phyloP scores from a whole-genome alignment of 2,113 vertebrate species.

The Aplodontia rufa region DNA sequence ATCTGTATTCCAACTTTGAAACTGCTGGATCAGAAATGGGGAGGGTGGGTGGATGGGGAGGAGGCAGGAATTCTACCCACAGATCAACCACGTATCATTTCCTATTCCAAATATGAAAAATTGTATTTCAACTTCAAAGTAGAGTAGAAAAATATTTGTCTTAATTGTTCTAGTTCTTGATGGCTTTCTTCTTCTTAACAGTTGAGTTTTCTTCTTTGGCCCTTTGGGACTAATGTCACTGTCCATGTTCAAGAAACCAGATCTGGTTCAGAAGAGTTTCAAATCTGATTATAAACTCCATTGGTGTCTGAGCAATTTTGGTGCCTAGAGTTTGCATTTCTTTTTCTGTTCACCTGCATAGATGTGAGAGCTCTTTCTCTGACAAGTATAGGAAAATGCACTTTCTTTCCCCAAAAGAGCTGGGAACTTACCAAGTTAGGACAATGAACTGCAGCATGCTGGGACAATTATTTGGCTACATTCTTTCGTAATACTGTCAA shows the following conservation, averaged over 20 bases:
- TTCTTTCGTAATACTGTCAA: conserved; percentile 47
- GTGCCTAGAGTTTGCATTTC: conserved; percentile 73
- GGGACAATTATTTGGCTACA: conserved; percentile 52
- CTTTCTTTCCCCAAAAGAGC: conserved; percentile 13
- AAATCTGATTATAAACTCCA: neutral
- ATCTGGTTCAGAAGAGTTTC: conserved; percentile 26
- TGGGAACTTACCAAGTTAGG: neutral
- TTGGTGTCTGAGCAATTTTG: conserved; percentile 63
- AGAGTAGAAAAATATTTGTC: conserved; percentile 61
- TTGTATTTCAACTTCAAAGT: conserved; percentile 55
- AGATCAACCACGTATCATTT: neutral
- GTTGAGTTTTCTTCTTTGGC: conserved; percentile 52
- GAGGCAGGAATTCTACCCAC: neutral
- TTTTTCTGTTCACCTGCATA: conserved; percentile 31
- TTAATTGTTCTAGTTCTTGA: conserved; percentile 41
- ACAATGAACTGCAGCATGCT: conserved; percentile 64
- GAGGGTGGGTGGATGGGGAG: neutral
- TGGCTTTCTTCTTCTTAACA: conserved; percentile 60
- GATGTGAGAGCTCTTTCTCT: neutral
- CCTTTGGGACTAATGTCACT: conserved; percentile 3
- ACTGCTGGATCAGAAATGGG: neutral
- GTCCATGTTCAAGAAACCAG: conserved; percentile 18
- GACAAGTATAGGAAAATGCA: conserved; percentile 17
- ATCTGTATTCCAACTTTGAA: conserved; percentile 18
- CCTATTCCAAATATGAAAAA: conserved; percentile 58